These are phyloP conservation scores for Takifugu ocellatus DNA, from an alignment of 2,797 vertebrate species.

Conservation along the genomic window DNA sequence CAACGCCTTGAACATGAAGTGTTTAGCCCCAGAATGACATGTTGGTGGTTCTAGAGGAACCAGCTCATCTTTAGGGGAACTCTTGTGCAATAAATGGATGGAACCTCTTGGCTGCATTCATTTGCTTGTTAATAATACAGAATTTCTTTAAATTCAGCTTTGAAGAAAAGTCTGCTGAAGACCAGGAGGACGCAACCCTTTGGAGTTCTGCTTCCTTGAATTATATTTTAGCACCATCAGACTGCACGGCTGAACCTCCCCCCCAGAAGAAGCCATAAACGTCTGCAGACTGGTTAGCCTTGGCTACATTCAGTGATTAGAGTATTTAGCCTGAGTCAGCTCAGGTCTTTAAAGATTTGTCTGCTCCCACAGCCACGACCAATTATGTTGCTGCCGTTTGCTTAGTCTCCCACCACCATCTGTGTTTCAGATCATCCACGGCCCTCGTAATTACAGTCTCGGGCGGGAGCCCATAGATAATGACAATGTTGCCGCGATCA, in stretches of 20 bases:
- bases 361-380: slow-evolving; percentile 46
- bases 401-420: slow-evolving; percentile 69
- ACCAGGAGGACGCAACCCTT: not conserved
- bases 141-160: no score
- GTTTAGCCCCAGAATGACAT: no score
- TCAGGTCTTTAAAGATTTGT: slow-evolving; percentile 65
- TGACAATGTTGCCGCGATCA: slow-evolving; percentile 72
- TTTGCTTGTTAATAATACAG: no score
- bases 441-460: slow-evolving; percentile 69
- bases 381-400: slow-evolving; percentile 63
- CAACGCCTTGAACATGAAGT: no score
- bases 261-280: not conserved
- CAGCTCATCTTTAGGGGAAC: no score
- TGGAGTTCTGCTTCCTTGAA: slow-evolving; percentile 13
- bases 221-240: slow-evolving; percentile 19
- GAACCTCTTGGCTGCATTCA: not conserved
- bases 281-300: not conserved
- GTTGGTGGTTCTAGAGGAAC: no score
- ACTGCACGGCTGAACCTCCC: not conserved
- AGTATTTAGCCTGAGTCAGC: slow-evolving; percentile 47
- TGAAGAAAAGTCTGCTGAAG: no score
- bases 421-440: slow-evolving; percentile 71
- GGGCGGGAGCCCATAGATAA: slow-evolving; percentile 67
- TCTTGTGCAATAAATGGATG: not conserved
- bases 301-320: slow-evolving; percentile 1